A percentile compares a stretch with the other conserved stretches of the same genome.
phyloP scores from a whole-genome alignment of 2,797 vertebrate genomes.

The Phataginus tetradactyla region DNA sequence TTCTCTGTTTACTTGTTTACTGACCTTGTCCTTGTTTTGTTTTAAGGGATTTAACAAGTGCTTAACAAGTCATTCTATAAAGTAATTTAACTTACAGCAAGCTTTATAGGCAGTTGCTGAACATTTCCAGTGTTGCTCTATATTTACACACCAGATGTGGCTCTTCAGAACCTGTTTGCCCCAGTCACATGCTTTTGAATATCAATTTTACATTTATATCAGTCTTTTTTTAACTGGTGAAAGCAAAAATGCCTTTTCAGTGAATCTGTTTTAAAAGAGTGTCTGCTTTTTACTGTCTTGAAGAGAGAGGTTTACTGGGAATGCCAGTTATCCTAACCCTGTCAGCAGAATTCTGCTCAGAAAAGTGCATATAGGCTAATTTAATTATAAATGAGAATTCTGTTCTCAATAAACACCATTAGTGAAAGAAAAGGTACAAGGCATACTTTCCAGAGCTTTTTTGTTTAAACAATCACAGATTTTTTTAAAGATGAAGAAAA shows the following conservation, averaged over 20 bases:
- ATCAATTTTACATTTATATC: not conserved
- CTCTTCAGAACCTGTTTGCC: not conserved
- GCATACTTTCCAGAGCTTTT: not conserved
- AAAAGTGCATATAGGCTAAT: not conserved
- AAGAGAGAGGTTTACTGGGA: conserved; percentile 53
- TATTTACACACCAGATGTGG: conserved; percentile 21
- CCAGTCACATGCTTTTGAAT: not conserved
- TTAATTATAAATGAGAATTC: conserved; percentile 37
- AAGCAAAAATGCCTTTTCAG: conserved; percentile 40
- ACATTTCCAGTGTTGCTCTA: not conserved
- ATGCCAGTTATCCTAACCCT: not conserved
- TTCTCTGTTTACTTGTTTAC: conserved; percentile 19
- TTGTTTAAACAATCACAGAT: not conserved
- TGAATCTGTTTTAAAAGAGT: conserved; percentile 53
- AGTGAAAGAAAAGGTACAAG: not conserved
- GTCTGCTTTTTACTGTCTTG: conserved; percentile 42
- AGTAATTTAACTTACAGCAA: not conserved
- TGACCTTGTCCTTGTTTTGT: not conserved
- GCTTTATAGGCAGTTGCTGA: not conserved
- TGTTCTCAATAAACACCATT: conserved; percentile 8
- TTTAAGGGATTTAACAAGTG: conserved; percentile 20
- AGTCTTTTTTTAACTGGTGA: conserved; percentile 21
- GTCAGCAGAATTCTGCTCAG: conserved; percentile 45
- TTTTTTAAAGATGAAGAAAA: not conserved
- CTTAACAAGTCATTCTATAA: not conserved